Conservation (phyloP, 2,113 vertebrate species). For the Marcusenius ussheri region DNA sequence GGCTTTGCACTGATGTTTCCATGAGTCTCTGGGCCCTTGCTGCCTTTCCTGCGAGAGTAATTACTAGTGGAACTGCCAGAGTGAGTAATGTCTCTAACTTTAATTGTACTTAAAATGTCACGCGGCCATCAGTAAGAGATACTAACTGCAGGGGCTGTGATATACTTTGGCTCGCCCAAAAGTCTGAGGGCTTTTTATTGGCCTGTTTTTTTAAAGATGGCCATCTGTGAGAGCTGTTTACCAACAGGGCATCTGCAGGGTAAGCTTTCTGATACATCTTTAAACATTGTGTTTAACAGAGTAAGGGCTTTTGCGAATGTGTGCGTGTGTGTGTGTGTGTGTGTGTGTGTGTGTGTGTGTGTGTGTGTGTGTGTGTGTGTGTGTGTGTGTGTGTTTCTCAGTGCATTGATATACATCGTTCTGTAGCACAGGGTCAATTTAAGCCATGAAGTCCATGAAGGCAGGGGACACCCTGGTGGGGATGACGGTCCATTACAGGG, state of each 20-base stretch:
- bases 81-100: not conserved
- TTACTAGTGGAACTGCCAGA: conserved; percentile 2
- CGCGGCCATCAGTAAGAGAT: not conserved
- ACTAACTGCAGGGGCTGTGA: not conserved
- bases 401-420: not conserved
- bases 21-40: not conserved
- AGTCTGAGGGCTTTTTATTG: not conserved
- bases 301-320: not conserved
- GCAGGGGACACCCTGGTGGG: not conserved
- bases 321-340: not conserved
- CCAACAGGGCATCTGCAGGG: not conserved
- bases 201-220: not conserved
- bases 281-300: not conserved
- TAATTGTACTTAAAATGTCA: not conserved
- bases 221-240: conserved; percentile 1
- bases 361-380: not conserved
- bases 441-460: not conserved
- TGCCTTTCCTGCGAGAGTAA: not conserved
- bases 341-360: not conserved
- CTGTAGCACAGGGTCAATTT: not conserved
- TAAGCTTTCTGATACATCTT: not conserved
- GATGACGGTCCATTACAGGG: not conserved
- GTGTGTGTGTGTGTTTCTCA: not conserved
- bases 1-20: not conserved
- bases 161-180: not conserved